Evolutionary conservation across 1,140 invertebrate species (phyloP).

Genomic region (Leptoteleia sp.): DNA sequence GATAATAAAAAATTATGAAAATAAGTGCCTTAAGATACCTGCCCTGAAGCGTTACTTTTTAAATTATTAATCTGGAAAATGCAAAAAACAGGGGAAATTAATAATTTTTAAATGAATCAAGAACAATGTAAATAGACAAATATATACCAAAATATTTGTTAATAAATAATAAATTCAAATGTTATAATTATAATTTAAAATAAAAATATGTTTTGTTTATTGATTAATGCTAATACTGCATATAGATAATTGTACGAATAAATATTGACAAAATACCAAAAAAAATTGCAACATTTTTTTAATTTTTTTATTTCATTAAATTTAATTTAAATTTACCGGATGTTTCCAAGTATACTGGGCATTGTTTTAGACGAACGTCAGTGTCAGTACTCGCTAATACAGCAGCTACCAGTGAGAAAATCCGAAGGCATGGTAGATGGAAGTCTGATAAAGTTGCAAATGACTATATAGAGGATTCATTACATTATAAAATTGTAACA

Average conservation of each 20-base stretch:
- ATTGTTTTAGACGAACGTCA: neutral
- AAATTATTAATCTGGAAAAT: conserved; percentile 1
- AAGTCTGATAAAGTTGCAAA: neutral
- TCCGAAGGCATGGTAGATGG: neutral
- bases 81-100: neutral
- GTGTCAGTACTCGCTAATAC: neutral
- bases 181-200: no score
- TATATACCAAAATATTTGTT: no score
- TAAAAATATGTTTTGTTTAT: no score
- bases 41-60: neutral
- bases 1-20: conserved; percentile 9
- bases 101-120: no score
- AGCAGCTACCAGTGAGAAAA: neutral
- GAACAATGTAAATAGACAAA: no score
- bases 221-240: no score
- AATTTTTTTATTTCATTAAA: no score
- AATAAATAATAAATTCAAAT: no score
- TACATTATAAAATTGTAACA: conserved; percentile 1
- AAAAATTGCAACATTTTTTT: neutral
- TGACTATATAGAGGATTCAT: neutral
- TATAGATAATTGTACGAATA: no score
- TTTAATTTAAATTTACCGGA: conserved; percentile 1
- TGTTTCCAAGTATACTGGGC: neutral
- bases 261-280: conserved; percentile 5
- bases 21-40: neutral